Evolutionary conservation across 1,140 invertebrate species (phyloP).

Genomic region (Lucilia sericata): DNA sequence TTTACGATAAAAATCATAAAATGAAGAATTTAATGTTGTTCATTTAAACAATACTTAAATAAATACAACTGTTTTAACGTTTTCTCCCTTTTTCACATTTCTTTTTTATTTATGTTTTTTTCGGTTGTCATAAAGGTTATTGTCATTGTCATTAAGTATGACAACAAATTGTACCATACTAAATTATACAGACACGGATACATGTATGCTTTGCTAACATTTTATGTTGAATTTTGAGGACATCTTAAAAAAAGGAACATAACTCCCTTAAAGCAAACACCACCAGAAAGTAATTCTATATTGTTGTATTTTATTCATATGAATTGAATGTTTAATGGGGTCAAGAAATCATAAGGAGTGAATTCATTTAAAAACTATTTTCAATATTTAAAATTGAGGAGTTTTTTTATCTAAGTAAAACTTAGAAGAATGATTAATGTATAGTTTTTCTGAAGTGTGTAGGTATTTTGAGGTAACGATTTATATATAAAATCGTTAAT

Average conservation of each 20-base stretch:
- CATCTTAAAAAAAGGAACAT: not conserved
- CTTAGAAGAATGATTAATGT: no score
- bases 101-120: not conserved
- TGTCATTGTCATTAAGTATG: constrained; percentile 8
- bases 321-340: not conserved
- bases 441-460: no score
- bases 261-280: not conserved
- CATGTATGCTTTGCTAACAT: not conserved
- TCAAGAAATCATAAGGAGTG: not conserved
- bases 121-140: not conserved
- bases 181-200: not conserved
- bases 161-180: not conserved
- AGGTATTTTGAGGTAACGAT: no score
- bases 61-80: not conserved
- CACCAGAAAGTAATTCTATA: not conserved
- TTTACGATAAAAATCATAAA: constrained; percentile 1
- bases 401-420: no score
- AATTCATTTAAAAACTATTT: no score
- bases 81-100: not conserved
- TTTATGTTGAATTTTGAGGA: not conserved
- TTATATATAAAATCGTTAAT: no score
- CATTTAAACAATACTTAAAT: not conserved
- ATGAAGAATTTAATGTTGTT: not conserved
- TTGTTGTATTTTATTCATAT: not conserved
- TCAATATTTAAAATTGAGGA: no score